phyloP scores from a whole-genome alignment of 2,888 invertebrate genomes.

The Hofmannophila pseudospretella region DNA sequence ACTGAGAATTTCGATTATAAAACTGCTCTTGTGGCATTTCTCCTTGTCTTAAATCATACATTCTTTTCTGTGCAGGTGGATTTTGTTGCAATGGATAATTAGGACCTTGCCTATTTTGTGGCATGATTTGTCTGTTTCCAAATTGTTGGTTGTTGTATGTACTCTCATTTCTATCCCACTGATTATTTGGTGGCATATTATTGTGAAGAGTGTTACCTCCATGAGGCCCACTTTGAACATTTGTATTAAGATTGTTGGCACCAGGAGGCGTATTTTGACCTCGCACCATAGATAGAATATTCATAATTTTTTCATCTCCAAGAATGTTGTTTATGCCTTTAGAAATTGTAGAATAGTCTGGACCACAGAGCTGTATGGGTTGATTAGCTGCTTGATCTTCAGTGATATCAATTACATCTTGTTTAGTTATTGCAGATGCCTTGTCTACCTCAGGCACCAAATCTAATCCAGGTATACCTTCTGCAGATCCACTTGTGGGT shows the following conservation, averaged over 20 bases:
- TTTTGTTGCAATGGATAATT: constrained; percentile 24
- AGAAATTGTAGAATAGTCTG: constrained; percentile 79
- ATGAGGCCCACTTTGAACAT: constrained; percentile 1
- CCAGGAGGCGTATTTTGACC: constrained; percentile 20
- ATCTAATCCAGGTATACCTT: constrained; percentile 86
- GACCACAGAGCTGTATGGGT: constrained; percentile 25
- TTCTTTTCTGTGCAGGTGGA: constrained; percentile 26
- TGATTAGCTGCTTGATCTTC: constrained; percentile 26
- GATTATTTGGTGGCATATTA: constrained; percentile 14
- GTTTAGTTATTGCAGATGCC: constrained; percentile 13
- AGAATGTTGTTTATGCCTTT: constrained; percentile 80
- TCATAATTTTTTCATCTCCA: constrained; percentile 80
- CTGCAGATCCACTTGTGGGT: constrained; percentile 42
- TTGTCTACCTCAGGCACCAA: constrained; percentile 72
- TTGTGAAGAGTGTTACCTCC: background rate
- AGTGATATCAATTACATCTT: constrained; percentile 55
- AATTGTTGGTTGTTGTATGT: constrained; percentile 30
- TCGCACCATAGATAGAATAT: constrained; percentile 73
- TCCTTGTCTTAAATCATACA: constrained; percentile 26
- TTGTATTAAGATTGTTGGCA: constrained; percentile 9
- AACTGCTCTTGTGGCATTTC: constrained; percentile 30
- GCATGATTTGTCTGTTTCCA: constrained; percentile 33
- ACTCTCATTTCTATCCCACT: constrained; percentile 37
- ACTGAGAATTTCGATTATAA: constrained; percentile 35
- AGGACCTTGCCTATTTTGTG: constrained; percentile 24